Evolutionary conservation across 2,888 invertebrate species (phyloP), one percentile per base, ranked within the genome.

Genomic region (Hipparchia sbordonii): DNA sequence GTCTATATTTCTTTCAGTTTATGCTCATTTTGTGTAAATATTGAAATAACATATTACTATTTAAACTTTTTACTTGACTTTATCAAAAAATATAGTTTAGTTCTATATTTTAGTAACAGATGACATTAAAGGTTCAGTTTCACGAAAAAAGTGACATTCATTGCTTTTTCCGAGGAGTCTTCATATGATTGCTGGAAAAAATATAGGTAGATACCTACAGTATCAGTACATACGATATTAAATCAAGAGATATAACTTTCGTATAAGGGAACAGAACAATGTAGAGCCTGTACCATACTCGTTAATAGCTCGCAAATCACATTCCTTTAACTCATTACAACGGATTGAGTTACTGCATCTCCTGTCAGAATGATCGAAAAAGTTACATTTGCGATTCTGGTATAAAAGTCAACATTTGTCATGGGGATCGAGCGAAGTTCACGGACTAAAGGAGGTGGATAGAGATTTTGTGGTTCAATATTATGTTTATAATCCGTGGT

Each of bases 341-440:
- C 10, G 63, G 45, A 59, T 61, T 56, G 56, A 66, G 57, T 71
- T 70, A 73, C 67, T 71, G 66, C 62, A 69, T 72, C 68, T 74
- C 57, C 71, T 75, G 75, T 77, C 76, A 74, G 71, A 60, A 72
- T 74, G 74, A 74, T 73, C 73, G 65, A 76, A 76, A 73, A 78
- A 77, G 71, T 71, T 75, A 78, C 72, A 79, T 73, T 77, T 67
- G 72, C 67, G 70, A 74, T 74, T 75, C 74, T 72, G 74, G 70
- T 73, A 75, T 78, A 77, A 79, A 79, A 78, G 77, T 78, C 76
- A 78, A 75, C 77, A 80, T 79, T 78, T 80, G 79, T 79, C 79
- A 78, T 79, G 78, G 66, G 72, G 66, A 72, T 72, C 69, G 56
- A 66, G 71, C 60, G 74, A 75, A 73, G 72, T 70, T 72, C 71